These are phyloP conservation scores for Bradysia coprophila DNA, from an alignment of 1,140 invertebrate genomes.

Conservation along the genomic window DNA sequence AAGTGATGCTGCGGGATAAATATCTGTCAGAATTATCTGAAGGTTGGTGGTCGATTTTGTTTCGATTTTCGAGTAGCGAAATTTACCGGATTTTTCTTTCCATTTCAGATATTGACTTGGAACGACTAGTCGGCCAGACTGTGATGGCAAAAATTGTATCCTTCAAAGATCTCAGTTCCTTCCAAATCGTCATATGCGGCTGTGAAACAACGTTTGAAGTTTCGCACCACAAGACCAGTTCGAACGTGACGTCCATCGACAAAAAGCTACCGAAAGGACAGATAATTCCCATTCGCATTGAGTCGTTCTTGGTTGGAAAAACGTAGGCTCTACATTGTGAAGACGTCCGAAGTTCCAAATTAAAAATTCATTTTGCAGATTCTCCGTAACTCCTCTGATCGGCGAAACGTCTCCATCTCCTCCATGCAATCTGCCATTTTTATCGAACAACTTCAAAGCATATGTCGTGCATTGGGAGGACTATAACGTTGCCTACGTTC, in stretches of 20 bases:
- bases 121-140: constrained; percentile 17
- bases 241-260: too few species aligned
- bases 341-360: too few species aligned
- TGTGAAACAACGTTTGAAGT: constrained; percentile 15
- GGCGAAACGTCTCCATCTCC: too few species aligned
- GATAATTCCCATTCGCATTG: too few species aligned
- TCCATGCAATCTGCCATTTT: background rate
- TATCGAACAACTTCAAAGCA: background rate
- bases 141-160: constrained; percentile 15
- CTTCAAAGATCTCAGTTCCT: constrained; percentile 16
- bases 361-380: too few species aligned
- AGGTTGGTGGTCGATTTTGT: too few species aligned
- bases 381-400: too few species aligned
- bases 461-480: constrained; percentile 11
- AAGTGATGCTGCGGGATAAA: constrained; percentile 11
- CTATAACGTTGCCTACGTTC: constrained; percentile 32
- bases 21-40: constrained; percentile 13
- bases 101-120: constrained; percentile 12
- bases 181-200: constrained; percentile 15
- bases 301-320: too few species aligned
- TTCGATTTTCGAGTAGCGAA: background rate
- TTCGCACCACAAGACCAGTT: too few species aligned
- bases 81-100: background rate
- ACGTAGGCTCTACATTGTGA: too few species aligned
- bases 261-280: too few species aligned